Percentiles rank a stretch among this genome's conserved stretches.
These are phyloP conservation scores for Spisula solida DNA, from an alignment of 2,888 invertebrate genomes.

Conservation along the genomic window DNA sequence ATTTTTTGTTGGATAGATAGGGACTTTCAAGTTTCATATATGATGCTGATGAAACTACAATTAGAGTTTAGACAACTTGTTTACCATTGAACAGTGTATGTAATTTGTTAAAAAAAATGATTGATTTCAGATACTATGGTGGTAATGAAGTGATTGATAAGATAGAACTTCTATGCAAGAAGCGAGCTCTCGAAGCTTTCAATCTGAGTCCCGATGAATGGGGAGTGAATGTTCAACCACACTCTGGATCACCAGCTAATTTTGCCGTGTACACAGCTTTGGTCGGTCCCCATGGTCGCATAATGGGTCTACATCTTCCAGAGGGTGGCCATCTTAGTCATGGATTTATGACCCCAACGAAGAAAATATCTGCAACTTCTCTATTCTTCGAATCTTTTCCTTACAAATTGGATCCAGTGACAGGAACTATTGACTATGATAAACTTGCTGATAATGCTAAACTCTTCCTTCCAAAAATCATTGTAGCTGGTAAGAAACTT, in stretches of 20 bases:
- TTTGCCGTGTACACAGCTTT: conserved; percentile 97
- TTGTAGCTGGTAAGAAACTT: conserved; percentile 92
- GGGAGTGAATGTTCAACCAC: conserved; percentile 99
- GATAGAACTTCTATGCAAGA: conserved; percentile 95
- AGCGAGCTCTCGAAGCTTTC: conserved; percentile 95
- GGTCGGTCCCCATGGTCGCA: conserved; percentile 95
- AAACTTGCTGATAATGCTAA: conserved; percentile 93
- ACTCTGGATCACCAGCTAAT: conserved; percentile 98
- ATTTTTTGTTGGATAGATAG: no score
- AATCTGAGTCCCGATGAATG: conserved; percentile 94
- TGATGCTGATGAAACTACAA: no score
- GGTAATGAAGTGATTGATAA: conserved; percentile 98
- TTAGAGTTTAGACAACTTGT: no score
- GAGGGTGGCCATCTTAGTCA: conserved; percentile 95
- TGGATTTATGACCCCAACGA: conserved; percentile 95
- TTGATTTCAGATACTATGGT: conserved; percentile 94
- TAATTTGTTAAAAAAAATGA: no score
- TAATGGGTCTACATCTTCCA: conserved; percentile 98
- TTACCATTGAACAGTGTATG: no score
- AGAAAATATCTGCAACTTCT: conserved; percentile 98
- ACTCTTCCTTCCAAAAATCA: conserved; percentile 96
- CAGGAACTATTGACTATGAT: conserved; percentile 97
- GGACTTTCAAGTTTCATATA: no score
- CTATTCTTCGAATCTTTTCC: conserved; percentile 99
- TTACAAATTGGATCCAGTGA: conserved; percentile 94